Percentiles rank a stretch among this genome's conserved stretches.
Evolutionary conservation across 2,797 vertebrate species (phyloP).

Genomic region (Acipenser oxyrinchus): DNA sequence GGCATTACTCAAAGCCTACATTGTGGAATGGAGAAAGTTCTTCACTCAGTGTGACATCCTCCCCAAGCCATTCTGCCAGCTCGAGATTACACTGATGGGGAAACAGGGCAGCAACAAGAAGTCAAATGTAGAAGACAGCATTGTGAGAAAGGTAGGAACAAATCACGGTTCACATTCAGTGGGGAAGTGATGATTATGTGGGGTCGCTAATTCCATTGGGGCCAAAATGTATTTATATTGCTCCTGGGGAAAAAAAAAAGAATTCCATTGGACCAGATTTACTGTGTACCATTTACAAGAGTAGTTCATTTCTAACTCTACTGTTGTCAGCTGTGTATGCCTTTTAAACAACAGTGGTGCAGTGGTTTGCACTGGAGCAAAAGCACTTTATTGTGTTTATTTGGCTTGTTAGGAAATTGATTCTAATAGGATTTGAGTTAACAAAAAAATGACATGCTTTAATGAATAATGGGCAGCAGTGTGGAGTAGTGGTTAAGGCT

Average conservation of each 20-base stretch:
- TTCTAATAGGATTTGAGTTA: too few relatives aligned
- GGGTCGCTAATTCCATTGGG: conserved; percentile 7
- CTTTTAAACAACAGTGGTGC: too few relatives aligned
- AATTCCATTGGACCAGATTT: neutral
- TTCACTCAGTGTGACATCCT: conserved; percentile 95
- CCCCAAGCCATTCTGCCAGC: conserved; percentile 91
- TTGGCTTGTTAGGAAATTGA: too few relatives aligned
- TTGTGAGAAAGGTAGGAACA: conserved; percentile 81
- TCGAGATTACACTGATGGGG: conserved; percentile 75
- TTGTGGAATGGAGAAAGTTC: conserved; percentile 96
- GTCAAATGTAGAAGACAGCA: conserved; percentile 91
- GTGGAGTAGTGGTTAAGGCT: too few relatives aligned
- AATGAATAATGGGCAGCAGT: too few relatives aligned
- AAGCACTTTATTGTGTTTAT: too few relatives aligned
- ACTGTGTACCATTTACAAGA: too few relatives aligned
- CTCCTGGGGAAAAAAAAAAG: neutral
- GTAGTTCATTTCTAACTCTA: too few relatives aligned
- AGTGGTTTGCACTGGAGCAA: too few relatives aligned
- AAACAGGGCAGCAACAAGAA: conserved; percentile 93
- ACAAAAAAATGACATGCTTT: too few relatives aligned
- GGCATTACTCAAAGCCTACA: conserved; percentile 88
- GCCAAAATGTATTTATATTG: conserved; percentile 8
- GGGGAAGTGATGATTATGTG: conserved; percentile 14
- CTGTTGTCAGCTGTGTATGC: too few relatives aligned
- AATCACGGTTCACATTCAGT: neutral